Evolutionary conservation across 1,140 invertebrate genomes (phyloP), one percentile per base, ranked within the genome.

Genomic region (Procambarus clarkii): DNA sequence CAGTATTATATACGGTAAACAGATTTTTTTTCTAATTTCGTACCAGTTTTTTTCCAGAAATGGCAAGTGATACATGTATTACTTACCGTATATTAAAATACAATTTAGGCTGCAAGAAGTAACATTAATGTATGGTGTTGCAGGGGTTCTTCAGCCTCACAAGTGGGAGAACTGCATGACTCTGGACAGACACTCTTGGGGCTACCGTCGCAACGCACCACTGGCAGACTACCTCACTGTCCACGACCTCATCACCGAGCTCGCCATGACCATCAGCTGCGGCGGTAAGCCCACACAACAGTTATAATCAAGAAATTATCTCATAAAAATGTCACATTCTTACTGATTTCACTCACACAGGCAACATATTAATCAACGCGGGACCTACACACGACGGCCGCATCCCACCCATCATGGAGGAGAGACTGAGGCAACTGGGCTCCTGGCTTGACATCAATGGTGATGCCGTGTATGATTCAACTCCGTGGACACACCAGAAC

Each of bases 81-180:
- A n/a, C n/a, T n/a, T n/a, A n/a, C n/a, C n/a, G n/a, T n/a, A n/a
- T n/a, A n/a, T n/a, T n/a, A n/a, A n/a, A n/a, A n/a, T n/a, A n/a
- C n/a, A n/a, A n/a, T n/a, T n/a, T n/a, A n/a, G n/a, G n/a, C n/a
- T n/a, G n/a, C n/a, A n/a, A n/a, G n/a, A n/a, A n/a, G n/a, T n/a
- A n/a, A n/a, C n/a, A n/a, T n/a, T n/a, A n/a, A n/a, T n/a, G n/a
- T n/a, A 5, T 54, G 7, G 50, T 54, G 8, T 54, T 54, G 94
- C 92, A 97, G 97, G 96, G 88, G 94, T 95, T 71, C 94, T 98
- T 7, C 95, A 96, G 93, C 82, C 94, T 3, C 97, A 97, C 92
- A 98, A 98, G 94, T 98, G 97, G 97, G 98, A 98, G 94, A 98
- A 98, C 94, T 97, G 96, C 21, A 98, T 99, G 96, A 98, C 98